Evolutionary conservation across 2,113 vertebrate species (phyloP), one percentile per base, ranked within the genome.

Genomic region (Talpa occidentalis): DNA sequence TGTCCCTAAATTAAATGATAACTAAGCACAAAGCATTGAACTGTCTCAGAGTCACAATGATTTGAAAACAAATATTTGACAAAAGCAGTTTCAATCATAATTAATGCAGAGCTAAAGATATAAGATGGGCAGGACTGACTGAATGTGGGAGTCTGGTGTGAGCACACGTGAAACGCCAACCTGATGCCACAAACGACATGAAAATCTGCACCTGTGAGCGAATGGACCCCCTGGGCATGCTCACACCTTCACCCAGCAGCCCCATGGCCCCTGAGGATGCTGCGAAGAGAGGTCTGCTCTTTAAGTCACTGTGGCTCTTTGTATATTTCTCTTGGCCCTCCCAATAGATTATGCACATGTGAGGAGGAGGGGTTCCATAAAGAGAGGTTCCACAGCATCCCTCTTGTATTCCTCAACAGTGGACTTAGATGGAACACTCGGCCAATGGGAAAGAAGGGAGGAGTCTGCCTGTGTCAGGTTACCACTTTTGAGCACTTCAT

Each of bases 1-100:
- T 86, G 54, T 97, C 98, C 97, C 97, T 97, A 96, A 97, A 97
- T 98, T 30, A 44, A 74, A 98, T 97, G 93, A 97, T 95, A 97
- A 98, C 98, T 98, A 98, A 97, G 92, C 88, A 95, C 0, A 93
- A 98, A 97, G 70, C 77, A 97, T 54, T 89, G 76, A 93, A 89
- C 67, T 94, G 81, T 96, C 87, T 97, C 96, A 96, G 97, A 94
- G 77, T 93, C 89, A 95, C 94, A 94, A 90, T 82, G 92, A 94
- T 93, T 97, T 94, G 91, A 97, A 97, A 97, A 96, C 81, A 86
- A 88, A 96, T 97, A 90, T n/a, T n/a, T 93, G 77, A 93, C 88
- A 95, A 97, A 97, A 96, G 95, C 96, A 89, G 95, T 97, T 97
- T 97, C 90, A 97, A 93, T 88, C 62, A 79, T 70, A 81, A 97